These are phyloP conservation scores for Manis pentadactyla DNA, from an alignment of 2,797 vertebrate genomes.

Conservation along the genomic window DNA sequence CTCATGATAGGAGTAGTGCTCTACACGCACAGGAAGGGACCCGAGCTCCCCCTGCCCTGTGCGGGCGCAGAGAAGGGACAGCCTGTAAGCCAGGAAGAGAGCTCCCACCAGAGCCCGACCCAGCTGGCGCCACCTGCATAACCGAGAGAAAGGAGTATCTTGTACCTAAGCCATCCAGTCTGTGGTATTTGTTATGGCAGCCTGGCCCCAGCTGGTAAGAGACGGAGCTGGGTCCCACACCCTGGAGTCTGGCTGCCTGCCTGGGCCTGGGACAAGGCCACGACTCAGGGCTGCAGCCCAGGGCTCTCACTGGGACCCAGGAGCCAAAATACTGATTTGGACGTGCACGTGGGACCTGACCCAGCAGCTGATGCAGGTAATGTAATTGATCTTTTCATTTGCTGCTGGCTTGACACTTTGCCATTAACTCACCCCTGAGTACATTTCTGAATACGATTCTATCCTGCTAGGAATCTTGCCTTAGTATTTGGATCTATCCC, in stretches of 20 bases:
- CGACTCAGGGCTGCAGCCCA: too few species aligned
- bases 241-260: neutral
- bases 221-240: neutral
- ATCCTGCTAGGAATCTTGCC: too few species aligned
- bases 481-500: neutral
- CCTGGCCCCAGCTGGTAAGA: neutral
- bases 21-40: neutral
- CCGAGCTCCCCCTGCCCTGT: neutral
- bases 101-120: neutral
- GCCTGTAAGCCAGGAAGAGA: neutral
- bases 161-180: neutral
- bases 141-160: neutral
- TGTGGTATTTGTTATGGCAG: neutral
- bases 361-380: neutral
- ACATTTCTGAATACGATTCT: neutral
- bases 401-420: neutral
- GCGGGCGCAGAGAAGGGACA: too few species aligned
- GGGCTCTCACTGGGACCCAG: neutral
- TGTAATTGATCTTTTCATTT: neutral
- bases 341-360: too few species aligned
- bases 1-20: too few species aligned
- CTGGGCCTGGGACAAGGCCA: neutral
- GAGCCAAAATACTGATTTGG: neutral
- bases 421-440: neutral
- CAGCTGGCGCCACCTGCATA: fast-evolving